These are phyloP conservation scores for Dendroctonus valens DNA, from an alignment of 1,140 invertebrate species.

Conservation along the genomic window DNA sequence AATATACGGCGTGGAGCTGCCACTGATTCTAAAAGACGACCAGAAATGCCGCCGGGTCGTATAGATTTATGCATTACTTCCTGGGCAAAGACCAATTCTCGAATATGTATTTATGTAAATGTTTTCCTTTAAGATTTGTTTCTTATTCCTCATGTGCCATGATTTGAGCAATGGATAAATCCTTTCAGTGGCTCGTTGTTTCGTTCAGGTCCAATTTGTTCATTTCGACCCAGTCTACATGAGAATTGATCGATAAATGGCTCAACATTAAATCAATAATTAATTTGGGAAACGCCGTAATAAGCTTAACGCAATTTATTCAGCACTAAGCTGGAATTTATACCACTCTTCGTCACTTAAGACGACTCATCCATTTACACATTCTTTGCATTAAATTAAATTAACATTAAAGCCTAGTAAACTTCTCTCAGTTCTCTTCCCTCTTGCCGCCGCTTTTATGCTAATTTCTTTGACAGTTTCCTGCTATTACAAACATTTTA, in stretches of 20 bases:
- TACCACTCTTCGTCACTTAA: slow-evolving; percentile 6
- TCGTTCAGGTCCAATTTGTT: no score
- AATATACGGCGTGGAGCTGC: slow-evolving; percentile 8
- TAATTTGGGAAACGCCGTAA: no score
- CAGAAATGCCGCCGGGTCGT: slow-evolving; percentile 4
- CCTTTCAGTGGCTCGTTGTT: neutral
- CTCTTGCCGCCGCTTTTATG: slow-evolving; percentile 14
- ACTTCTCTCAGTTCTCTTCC: slow-evolving; percentile 7
- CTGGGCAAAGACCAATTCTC: slow-evolving; percentile 19
- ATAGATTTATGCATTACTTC: slow-evolving; percentile 29
- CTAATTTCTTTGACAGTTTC: slow-evolving; percentile 26
- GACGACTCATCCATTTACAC: slow-evolving; percentile 17
- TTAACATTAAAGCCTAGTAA: slow-evolving; percentile 18
- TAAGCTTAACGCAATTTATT: neutral
- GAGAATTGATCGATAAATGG: no score
- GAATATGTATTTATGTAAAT: slow-evolving; percentile 33
- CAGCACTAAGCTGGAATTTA: slow-evolving; percentile 5
- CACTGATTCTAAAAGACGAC: slow-evolving; percentile 14
- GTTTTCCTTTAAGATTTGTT: slow-evolving; percentile 26
- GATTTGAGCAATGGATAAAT: slow-evolving; percentile 8
- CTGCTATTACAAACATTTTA: slow-evolving; percentile 11
- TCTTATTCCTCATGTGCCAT: slow-evolving; percentile 15
- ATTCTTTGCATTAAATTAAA: slow-evolving; percentile 28
- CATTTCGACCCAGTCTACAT: no score
- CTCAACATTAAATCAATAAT: no score